A percentile compares a stretch with the other conserved stretches of the same genome.
These are phyloP conservation scores for Sclerodermus sp. DNA, from an alignment of 2,888 invertebrate genomes.

Conservation along the genomic window DNA sequence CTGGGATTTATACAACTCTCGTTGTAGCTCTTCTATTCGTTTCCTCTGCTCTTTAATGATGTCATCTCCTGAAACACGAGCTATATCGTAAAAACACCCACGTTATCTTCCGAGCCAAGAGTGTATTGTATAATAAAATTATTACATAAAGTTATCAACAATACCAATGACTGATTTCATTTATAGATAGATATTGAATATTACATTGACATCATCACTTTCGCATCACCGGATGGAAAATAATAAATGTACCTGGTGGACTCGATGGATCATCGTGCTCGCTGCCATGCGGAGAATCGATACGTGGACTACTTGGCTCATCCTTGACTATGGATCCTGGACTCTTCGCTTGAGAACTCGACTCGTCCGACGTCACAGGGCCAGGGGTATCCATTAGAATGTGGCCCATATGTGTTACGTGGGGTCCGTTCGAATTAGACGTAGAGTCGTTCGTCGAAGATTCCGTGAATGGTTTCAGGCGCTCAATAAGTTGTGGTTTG, in stretches of 20 bases:
- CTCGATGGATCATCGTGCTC: conserved; percentile 60
- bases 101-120: conserved; percentile 10
- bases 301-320: conserved; percentile 51
- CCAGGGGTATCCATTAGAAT: conserved; percentile 58
- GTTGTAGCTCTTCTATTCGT: conserved; percentile 84
- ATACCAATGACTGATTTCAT: neutral
- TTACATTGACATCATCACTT: no score
- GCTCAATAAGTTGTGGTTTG: conserved; percentile 91
- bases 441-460: conserved; percentile 43
- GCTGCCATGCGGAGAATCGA: conserved; percentile 51
- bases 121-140: no score
- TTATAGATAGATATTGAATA: no score
- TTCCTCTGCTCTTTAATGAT: conserved; percentile 82
- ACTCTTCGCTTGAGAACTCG: conserved; percentile 49
- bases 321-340: conserved; percentile 49
- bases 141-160: neutral
- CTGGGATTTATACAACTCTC: conserved; percentile 77
- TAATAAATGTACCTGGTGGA: conserved; percentile 53
- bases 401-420: conserved; percentile 56
- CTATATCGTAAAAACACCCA: conserved; percentile 25
- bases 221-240: neutral
- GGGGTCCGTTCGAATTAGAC: conserved; percentile 49
- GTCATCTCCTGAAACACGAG: conserved; percentile 64
- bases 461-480: conserved; percentile 74
- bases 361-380: conserved; percentile 50